These are phyloP conservation scores for Melanerpes formicivorus DNA, from an alignment of 2,113 vertebrate species.

Conservation along the genomic window DNA sequence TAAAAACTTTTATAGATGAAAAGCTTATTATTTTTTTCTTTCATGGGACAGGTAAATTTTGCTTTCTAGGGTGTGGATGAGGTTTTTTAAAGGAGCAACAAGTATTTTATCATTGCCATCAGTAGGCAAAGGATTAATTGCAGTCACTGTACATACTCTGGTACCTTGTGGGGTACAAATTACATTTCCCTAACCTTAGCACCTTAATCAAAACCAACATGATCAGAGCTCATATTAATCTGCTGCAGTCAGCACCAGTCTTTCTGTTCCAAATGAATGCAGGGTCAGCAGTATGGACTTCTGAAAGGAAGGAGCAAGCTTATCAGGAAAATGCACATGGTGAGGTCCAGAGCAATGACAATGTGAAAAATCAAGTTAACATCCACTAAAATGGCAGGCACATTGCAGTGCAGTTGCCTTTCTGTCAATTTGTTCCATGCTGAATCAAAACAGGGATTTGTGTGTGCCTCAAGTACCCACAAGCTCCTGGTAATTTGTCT, in stretches of 20 bases:
- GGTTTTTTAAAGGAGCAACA: slow-evolving; percentile 76
- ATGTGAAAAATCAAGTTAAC: slow-evolving; percentile 44
- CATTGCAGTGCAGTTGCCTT: not conserved
- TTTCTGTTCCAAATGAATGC: slow-evolving; percentile 55
- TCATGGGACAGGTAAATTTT: slow-evolving; percentile 67
- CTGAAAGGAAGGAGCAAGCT: not conserved
- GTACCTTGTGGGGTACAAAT: slow-evolving; percentile 82
- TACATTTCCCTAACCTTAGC: slow-evolving; percentile 85
- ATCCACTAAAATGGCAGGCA: not conserved
- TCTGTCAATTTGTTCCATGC: not conserved
- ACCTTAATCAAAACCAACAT: slow-evolving; percentile 86
- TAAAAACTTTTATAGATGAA: slow-evolving; percentile 56
- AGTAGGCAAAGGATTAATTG: slow-evolving; percentile 84
- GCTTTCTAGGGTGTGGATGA: slow-evolving; percentile 78
- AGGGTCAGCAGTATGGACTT: slow-evolving; percentile 65
- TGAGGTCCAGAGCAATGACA: slow-evolving; percentile 23
- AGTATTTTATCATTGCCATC: slow-evolving; percentile 86
- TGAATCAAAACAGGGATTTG: not conserved
- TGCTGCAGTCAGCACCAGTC: slow-evolving; percentile 45
- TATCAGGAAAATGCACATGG: slow-evolving; percentile 67
- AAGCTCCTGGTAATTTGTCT: not conserved
- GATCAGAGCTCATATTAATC: slow-evolving; percentile 75
- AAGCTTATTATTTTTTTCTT: not conserved
- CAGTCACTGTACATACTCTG: slow-evolving; percentile 71
- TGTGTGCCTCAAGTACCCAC: not conserved